Conservation (phyloP, 2,113 vertebrate genomes). For the Noturus placidus region DNA sequence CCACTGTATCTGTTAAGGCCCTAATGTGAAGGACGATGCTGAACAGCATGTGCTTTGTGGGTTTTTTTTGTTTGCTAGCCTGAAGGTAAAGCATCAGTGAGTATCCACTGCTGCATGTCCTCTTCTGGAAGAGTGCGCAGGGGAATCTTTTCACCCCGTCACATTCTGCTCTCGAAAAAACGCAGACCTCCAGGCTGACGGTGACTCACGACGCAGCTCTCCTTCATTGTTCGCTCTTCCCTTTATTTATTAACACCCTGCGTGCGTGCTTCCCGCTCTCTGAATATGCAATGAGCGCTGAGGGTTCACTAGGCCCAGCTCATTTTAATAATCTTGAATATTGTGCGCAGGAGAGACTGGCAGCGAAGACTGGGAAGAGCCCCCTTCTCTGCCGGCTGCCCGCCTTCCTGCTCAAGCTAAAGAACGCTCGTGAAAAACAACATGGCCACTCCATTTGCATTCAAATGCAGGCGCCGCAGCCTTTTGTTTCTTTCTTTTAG, state of each 20-base stretch:
- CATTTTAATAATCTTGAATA: constrained; percentile 76
- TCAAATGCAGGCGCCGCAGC: constrained; percentile 32
- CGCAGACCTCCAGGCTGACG: constrained; percentile 34
- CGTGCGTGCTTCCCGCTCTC: constrained; percentile 40
- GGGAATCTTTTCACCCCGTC: constrained; percentile 18
- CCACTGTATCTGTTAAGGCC: background rate
- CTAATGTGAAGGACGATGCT: background rate
- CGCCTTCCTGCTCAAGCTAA: constrained; percentile 38
- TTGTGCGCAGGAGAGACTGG: constrained; percentile 49
- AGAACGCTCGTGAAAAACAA: constrained; percentile 51
- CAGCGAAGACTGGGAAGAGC: constrained; percentile 25
- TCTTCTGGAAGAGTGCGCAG: constrained; percentile 11
- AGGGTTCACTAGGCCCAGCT: constrained; percentile 71
- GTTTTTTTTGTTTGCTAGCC: background rate
- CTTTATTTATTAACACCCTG: constrained; percentile 62
- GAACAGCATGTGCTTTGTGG: background rate
- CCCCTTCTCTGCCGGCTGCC: constrained; percentile 38
- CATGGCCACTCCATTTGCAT: constrained; percentile 60
- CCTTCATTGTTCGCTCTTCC: constrained; percentile 44
- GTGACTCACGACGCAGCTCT: constrained; percentile 46
- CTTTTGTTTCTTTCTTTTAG: constrained; percentile 42
- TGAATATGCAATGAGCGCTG: constrained; percentile 76
- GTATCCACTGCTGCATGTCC: constrained; percentile 17
- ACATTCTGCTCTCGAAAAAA: background rate
- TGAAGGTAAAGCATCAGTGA: constrained; percentile 15